Evolutionary conservation across 1,140 invertebrate species (phyloP).

Genomic region (Saccostrea glomerata): DNA sequence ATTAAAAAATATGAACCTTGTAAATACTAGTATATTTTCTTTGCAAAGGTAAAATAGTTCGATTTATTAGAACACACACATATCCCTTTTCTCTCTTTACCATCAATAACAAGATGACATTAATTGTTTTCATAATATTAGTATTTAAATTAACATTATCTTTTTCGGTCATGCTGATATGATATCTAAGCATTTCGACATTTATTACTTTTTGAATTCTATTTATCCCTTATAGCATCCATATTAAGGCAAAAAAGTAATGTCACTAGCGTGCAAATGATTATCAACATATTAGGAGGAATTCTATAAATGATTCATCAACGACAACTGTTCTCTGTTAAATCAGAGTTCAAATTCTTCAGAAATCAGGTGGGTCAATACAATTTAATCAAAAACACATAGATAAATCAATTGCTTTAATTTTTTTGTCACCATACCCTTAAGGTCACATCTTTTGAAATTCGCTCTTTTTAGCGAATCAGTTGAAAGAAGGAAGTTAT

Average conservation of each 20-base stretch:
- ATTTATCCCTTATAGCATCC: neutral
- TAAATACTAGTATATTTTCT: too few relatives aligned
- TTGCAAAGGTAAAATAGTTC: too few relatives aligned
- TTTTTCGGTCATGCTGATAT: neutral
- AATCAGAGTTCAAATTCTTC: too few relatives aligned
- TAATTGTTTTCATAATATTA: neutral
- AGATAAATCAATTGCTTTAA: too few relatives aligned
- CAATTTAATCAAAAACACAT: too few relatives aligned
- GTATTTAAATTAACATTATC: neutral
- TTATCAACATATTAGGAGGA: neutral
- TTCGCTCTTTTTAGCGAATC: too few relatives aligned
- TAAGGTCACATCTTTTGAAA: too few relatives aligned
- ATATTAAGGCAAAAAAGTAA: neutral
- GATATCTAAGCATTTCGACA: neutral
- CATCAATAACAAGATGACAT: neutral
- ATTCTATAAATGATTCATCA: neutral
- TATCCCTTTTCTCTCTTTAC: neutral
- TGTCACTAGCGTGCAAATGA: neutral
- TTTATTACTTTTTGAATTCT: slow-evolving; percentile 3
- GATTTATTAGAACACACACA: neutral
- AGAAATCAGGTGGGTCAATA: too few relatives aligned
- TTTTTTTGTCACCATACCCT: too few relatives aligned
- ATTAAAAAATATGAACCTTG: too few relatives aligned
- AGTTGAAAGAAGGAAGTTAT: too few relatives aligned
- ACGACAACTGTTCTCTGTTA: neutral